Percentiles rank a stretch among this genome's conserved stretches.
Evolutionary conservation across 2,797 vertebrate species (phyloP).

Genomic region (Xenopus petersii): DNA sequence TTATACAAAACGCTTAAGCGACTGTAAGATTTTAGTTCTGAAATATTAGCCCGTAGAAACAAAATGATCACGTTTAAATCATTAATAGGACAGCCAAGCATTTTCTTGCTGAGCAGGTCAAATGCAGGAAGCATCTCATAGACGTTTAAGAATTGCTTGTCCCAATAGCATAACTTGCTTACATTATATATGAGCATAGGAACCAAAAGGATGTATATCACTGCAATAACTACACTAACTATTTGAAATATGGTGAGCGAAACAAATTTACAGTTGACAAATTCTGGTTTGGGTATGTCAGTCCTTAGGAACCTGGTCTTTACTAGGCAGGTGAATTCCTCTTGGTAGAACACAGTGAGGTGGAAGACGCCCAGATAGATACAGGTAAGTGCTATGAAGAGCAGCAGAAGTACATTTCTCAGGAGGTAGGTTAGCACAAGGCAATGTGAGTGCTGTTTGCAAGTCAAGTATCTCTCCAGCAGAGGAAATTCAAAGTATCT

Average conservation of each 20-base stretch:
- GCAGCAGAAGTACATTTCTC: slow-evolving; percentile 82
- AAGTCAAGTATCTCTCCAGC: slow-evolving; percentile 87
- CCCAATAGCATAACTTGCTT: slow-evolving; percentile 87
- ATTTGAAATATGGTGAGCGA: slow-evolving; percentile 87
- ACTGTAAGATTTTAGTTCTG: slow-evolving; percentile 82
- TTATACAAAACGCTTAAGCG: slow-evolving; percentile 82
- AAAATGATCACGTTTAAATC: slow-evolving; percentile 91
- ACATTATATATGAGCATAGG: slow-evolving; percentile 85
- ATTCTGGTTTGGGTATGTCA: slow-evolving; percentile 69
- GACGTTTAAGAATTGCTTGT: slow-evolving; percentile 84
- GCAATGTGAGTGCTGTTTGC: slow-evolving; percentile 86
- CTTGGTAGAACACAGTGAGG: slow-evolving; percentile 83
- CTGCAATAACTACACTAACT: slow-evolving; percentile 78
- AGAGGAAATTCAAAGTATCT: slow-evolving; percentile 94
- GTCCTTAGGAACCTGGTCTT: slow-evolving; percentile 76
- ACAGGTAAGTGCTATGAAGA: slow-evolving; percentile 82
- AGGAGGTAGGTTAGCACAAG: slow-evolving; percentile 86
- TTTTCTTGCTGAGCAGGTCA: slow-evolving; percentile 81
- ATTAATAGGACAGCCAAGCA: slow-evolving; percentile 87
- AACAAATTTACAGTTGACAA: slow-evolving; percentile 88
- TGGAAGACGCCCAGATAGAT: slow-evolving; percentile 92
- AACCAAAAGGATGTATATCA: slow-evolving; percentile 78
- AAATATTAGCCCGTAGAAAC: slow-evolving; percentile 88
- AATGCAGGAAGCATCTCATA: slow-evolving; percentile 93
- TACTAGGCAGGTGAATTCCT: slow-evolving; percentile 91